Base-by-base conservation (phyloP, 2,888 invertebrate species). In the Cosmorhoe ocellata region DNA sequence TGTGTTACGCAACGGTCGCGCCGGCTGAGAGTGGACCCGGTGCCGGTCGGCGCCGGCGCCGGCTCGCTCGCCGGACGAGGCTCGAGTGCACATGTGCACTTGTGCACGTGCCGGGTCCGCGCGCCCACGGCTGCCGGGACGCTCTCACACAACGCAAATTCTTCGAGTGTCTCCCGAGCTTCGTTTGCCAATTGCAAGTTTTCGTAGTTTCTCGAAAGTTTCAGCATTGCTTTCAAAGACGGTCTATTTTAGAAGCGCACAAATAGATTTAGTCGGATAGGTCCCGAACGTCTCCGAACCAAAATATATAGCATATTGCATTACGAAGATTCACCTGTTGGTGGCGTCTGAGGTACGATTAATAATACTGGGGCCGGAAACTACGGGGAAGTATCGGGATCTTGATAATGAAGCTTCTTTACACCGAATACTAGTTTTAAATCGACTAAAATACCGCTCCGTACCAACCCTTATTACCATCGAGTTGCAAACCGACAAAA, bases 81-180 rank as follows among this genome's bases (percentile, higher is more conserved):
- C 51, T 36, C 32, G 34, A 26, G 38, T 33, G 54, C 51, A 49
- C n/a, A n/a, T n/a, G 51, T 56, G 38, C 26, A 37, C 54, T 51
- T 38, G n/a, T 38, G 44, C 56, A 51, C 56, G 53, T 43, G 49
- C 43, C 47, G 48, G 51, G 49, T 54, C 56, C 40, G 48, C 31
- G 1, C 3, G 37, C 1, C 9, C 30, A 38, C 27, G 39, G 18
- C 18, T 3, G 2, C n/a, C 2, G 39, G 26, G 31, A 30, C 28
- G 27, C 34, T 47, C 47, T 37, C 11, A 49, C 38, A 43, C 32
- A 50, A 39, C 49, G 43, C 33, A 39, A 50, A 49, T 38, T 49
- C 38, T 43, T 33, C 33, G 22, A 50, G 37, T 38, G 28, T 33
- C 31, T 37, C 49, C n/a, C 24, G 37, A 37, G 48, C 31, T 49